Evolutionary conservation across 2,888 invertebrate species (phyloP), one percentile per base, ranked within the genome.

Genomic region (Meteorus colon): DNA sequence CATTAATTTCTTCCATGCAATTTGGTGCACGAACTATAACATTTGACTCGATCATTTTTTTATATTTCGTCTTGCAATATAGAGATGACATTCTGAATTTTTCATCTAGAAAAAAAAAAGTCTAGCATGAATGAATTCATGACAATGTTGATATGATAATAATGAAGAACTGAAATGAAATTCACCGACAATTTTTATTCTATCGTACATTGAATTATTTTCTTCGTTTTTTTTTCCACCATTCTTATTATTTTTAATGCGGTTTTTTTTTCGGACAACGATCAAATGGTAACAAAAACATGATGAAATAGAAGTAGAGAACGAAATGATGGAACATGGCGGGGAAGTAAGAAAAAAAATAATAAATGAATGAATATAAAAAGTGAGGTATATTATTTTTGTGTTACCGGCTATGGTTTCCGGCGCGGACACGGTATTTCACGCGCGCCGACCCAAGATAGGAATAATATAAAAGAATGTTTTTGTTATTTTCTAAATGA

Each of bases 11-110:
- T 78, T 76, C 68, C 83, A 84, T 84, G 83, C 83, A 84, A 80
- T 81, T 82, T 85, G 83, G 87, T 87, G 87, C 87, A 85, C 83
- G 84, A 85, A 82, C 87, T 87, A 41, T 41, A 87, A 83, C 75
- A 78, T 65, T 76, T 73, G 74, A 71, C 75, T 77, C 41, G 73
- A 71, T 74, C 71, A 67, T 24, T 55, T 60, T 72, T 19, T 29
- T 37, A 45, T 48, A 73, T 51, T 66, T 73, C 66, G 51, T 51
- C 29, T 65, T 73, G 45, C 67, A 66, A 73, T 65, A 66, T 34
- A 55, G 59, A 24, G 65, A 8, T 41, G 10, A 59, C 84, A 84
- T 84, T 84, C 81, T 82, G 78, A 81, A 63, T n/a, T 31, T 29
- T 31, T n/a, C 4, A 31, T n/a, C 29, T n/a, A 24, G 16, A 24